Conservation (phyloP, 2,797 vertebrate species). For the Chaenodraco wilsoni region DNA sequence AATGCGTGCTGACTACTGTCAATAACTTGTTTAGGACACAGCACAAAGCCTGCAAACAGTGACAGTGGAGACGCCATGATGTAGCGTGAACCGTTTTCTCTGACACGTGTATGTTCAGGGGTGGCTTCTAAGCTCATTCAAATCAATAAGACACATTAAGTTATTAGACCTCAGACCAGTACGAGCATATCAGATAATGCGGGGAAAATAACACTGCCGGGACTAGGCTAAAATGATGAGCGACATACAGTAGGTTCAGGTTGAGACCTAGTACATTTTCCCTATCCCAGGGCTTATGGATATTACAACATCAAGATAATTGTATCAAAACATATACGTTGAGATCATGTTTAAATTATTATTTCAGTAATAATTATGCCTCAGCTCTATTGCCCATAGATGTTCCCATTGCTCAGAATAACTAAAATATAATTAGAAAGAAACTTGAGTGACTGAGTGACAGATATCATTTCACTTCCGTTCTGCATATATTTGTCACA, state of each 20-base stretch:
- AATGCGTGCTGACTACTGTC: slow-evolving; percentile 57
- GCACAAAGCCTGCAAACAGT: slow-evolving; percentile 33
- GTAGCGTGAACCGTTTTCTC: slow-evolving; percentile 10
- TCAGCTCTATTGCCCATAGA: not conserved
- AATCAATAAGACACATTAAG: slow-evolving; percentile 7
- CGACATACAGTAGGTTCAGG: not conserved
- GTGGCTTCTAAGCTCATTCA: slow-evolving; percentile 1
- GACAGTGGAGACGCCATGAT: slow-evolving; percentile 23
- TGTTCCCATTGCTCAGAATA: slow-evolving; percentile 26
- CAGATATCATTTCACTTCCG: slow-evolving; percentile 34
- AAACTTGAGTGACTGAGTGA: slow-evolving; percentile 8
- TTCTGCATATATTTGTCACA: slow-evolving; percentile 9
- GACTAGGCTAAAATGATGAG: not conserved
- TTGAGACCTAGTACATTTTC: not conserved
- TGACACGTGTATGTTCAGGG: not conserved
- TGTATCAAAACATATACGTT: slow-evolving; percentile 3
- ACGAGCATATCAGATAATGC: not conserved
- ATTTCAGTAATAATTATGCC: not conserved
- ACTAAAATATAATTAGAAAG: slow-evolving; percentile 12
- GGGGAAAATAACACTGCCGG: not conserved
- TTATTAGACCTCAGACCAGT: not conserved
- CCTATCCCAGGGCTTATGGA: not conserved
- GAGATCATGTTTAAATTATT: not conserved
- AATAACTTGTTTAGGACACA: slow-evolving; percentile 49
- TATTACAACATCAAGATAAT: not conserved